Evolutionary conservation across 2,113 vertebrate genomes (phyloP).

Genomic region (Perca fluviatilis): DNA sequence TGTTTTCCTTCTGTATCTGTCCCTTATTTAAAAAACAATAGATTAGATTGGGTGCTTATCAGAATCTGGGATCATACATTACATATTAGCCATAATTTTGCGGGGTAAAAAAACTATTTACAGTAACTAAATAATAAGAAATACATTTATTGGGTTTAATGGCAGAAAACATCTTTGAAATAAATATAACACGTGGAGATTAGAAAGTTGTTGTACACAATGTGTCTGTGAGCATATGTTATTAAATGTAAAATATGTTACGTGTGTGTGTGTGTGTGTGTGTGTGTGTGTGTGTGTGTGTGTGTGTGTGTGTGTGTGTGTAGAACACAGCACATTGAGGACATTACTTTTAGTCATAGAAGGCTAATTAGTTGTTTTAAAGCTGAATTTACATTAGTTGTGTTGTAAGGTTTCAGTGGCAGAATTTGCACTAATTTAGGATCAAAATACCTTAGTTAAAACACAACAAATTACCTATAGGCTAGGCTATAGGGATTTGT

Average conservation of each 20-base stretch:
- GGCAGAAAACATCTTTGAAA: neutral
- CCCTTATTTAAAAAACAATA: neutral
- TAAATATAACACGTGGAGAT: neutral
- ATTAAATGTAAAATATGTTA: neutral
- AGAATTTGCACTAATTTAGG: too few relatives aligned
- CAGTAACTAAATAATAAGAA: conserved; percentile 1
- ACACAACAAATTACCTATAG: too few relatives aligned
- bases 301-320: neutral
- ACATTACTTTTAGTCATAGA: neutral
- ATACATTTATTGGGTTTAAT: neutral
- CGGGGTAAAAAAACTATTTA: neutral
- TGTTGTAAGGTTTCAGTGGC: too few relatives aligned
- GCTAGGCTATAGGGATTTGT: too few relatives aligned
- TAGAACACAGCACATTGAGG: neutral
- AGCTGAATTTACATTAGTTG: too few relatives aligned
- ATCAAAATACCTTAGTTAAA: too few relatives aligned
- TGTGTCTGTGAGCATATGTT: neutral
- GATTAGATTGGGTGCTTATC: neutral
- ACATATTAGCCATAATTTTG: neutral
- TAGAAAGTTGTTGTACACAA: neutral
- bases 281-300: neutral
- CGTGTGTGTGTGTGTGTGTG: neutral
- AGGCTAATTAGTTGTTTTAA: conserved; percentile 1
- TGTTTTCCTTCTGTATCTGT: neutral
- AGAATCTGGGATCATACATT: conserved; percentile 3